Percentiles rank a stretch among this genome's conserved stretches.
Conservation (phyloP, 2,888 invertebrate species). For the Tridacna crocea region DNA sequence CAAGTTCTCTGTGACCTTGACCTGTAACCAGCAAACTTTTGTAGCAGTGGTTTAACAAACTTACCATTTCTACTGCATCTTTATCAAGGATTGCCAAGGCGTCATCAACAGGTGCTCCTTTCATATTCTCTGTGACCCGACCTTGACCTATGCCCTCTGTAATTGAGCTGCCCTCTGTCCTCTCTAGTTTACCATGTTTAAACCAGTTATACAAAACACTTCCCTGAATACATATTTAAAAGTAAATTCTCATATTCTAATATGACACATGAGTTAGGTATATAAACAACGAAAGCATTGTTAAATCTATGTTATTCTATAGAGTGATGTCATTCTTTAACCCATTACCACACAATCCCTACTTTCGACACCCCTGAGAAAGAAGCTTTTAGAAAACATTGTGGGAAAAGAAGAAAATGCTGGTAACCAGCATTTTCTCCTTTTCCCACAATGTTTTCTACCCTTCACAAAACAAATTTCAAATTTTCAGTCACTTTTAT, state of each 20-base stretch:
- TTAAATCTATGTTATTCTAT: no score
- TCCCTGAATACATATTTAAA: slow-evolving; percentile 71
- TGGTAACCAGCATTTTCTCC: background rate
- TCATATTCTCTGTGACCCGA: slow-evolving; percentile 83
- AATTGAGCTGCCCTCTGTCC: slow-evolving; percentile 82
- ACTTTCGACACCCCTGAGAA: no score
- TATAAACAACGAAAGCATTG: background rate
- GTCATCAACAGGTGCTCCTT: slow-evolving; percentile 83
- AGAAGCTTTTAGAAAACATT: background rate
- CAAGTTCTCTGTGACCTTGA: slow-evolving; percentile 40
- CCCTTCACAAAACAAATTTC: no score
- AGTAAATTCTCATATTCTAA: background rate
- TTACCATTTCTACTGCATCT: slow-evolving; percentile 82
- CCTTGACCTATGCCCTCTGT: slow-evolving; percentile 84
- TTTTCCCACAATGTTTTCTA: background rate
- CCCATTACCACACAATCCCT: no score
- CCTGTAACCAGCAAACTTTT: no score
- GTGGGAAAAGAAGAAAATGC: background rate
- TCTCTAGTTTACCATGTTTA: slow-evolving; percentile 82
- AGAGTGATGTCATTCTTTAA: no score
- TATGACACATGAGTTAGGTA: background rate
- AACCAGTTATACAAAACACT: slow-evolving; percentile 83
- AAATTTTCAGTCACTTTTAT: no score
- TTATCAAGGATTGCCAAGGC: slow-evolving; percentile 80
- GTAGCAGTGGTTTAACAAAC: no score